phyloP scores from a whole-genome alignment of 2,113 vertebrate genomes.

The Lycocorax pyrrhopterus region DNA sequence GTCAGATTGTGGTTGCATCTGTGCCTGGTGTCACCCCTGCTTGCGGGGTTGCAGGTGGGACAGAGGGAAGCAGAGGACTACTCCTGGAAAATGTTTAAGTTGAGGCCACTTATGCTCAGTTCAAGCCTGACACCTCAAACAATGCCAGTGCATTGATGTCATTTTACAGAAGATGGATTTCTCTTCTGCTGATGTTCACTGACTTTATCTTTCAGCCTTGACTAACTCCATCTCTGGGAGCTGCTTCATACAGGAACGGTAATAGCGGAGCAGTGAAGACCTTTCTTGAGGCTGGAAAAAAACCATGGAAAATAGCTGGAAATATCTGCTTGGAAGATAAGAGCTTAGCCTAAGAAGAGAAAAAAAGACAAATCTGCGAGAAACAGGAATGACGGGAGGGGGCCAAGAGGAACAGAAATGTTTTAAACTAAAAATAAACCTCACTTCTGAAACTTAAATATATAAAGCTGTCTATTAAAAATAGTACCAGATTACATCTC shows the following conservation, averaged over 20 bases:
- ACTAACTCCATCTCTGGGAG: background rate
- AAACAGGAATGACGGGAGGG: background rate
- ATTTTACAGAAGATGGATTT: background rate
- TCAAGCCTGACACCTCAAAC: background rate
- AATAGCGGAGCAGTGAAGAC: background rate
- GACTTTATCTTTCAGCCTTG: background rate
- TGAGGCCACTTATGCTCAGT: background rate
- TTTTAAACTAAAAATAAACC: conserved; percentile 43
- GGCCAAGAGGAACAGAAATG: background rate
- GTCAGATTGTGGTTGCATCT: background rate
- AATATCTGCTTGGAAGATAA: background rate
- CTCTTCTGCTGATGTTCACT: background rate
- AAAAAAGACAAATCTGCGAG: background rate
- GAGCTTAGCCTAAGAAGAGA: background rate
- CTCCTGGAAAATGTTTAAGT: background rate
- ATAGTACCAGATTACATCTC: conserved; percentile 43
- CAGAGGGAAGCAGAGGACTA: background rate
- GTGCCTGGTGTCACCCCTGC: background rate
- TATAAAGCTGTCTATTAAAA: conserved; percentile 60
- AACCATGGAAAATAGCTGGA: background rate
- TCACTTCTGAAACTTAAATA: conserved; percentile 44
- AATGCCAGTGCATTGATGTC: background rate
- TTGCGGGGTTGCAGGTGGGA: background rate
- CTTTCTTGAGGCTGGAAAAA: background rate
- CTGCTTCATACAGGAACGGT: background rate